Evolutionary conservation across 2,797 vertebrate genomes (phyloP).

Genomic region (Poliocrania exsul): DNA sequence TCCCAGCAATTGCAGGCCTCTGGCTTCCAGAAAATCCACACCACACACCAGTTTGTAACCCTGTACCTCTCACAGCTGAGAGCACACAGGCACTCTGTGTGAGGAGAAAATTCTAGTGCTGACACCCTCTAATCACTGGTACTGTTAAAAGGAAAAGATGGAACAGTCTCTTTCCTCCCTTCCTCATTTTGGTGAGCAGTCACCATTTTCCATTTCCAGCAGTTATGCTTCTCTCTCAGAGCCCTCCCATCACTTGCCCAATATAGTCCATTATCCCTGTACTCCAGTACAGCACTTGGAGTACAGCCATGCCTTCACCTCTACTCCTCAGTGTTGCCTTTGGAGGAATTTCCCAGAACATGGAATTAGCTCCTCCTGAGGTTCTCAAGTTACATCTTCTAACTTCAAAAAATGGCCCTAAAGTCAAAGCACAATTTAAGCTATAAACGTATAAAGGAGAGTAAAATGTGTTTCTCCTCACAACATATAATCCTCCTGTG

Average conservation of each 20-base stretch:
- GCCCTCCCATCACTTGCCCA: background rate
- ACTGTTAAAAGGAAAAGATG: background rate
- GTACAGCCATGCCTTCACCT: background rate
- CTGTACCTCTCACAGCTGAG: background rate
- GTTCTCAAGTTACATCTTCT: background rate
- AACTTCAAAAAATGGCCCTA: background rate
- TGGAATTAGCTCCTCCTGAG: background rate
- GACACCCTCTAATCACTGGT: background rate
- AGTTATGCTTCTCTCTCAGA: background rate
- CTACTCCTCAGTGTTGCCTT: background rate
- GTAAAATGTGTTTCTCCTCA: background rate
- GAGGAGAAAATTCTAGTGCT: background rate
- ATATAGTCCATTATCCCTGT: background rate
- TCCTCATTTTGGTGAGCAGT: background rate
- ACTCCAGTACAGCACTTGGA: background rate
- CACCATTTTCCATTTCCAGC: background rate
- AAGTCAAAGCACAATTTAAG: background rate
- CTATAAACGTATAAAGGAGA: background rate
- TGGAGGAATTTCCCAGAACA: background rate
- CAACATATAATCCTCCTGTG: background rate
- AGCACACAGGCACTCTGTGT: background rate
- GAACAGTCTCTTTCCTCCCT: background rate
- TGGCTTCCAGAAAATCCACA: conserved; percentile 2
- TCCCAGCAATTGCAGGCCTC: background rate
- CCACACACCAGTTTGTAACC: background rate